Evolutionary conservation across 23 tunicate genomes (phyloP).

Genomic region (Trididemnum clinides): DNA sequence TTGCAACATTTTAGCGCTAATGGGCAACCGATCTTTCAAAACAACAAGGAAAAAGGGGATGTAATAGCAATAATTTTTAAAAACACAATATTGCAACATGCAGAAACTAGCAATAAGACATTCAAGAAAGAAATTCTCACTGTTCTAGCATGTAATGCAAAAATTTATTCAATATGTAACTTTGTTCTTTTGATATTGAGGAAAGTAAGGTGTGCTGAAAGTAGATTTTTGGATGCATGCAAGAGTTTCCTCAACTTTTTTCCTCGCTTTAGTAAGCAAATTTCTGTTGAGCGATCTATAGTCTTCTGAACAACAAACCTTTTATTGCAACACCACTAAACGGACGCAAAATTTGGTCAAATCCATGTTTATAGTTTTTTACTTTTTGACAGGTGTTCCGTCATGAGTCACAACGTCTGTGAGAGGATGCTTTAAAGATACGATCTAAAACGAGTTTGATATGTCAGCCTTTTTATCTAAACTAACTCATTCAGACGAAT

Average conservation of each 20-base stretch:
- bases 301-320: neutral
- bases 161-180: too few species aligned
- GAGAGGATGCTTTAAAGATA: neutral
- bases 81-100: too few species aligned
- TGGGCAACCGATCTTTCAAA: neutral
- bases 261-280: neutral
- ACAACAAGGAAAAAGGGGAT: neutral
- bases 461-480: too few species aligned
- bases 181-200: neutral
- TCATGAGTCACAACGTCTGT: neutral
- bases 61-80: too few species aligned
- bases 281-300: neutral
- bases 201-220: neutral
- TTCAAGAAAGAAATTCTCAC: too few species aligned
- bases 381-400: neutral
- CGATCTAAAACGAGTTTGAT: too few species aligned
- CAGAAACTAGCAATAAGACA: too few species aligned
- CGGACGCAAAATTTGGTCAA: neutral
- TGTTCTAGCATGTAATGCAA: too few species aligned
- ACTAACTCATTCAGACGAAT: too few species aligned
- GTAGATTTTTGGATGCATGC: neutral
- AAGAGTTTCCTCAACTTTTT: slow-evolving; percentile 1
- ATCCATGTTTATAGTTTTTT: neutral
- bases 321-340: slow-evolving; percentile 4
- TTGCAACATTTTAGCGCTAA: neutral